Evolutionary conservation across 2,888 invertebrate genomes (phyloP), one percentile per base, ranked within the genome.

Genomic region (Oxycera nigricornis): DNA sequence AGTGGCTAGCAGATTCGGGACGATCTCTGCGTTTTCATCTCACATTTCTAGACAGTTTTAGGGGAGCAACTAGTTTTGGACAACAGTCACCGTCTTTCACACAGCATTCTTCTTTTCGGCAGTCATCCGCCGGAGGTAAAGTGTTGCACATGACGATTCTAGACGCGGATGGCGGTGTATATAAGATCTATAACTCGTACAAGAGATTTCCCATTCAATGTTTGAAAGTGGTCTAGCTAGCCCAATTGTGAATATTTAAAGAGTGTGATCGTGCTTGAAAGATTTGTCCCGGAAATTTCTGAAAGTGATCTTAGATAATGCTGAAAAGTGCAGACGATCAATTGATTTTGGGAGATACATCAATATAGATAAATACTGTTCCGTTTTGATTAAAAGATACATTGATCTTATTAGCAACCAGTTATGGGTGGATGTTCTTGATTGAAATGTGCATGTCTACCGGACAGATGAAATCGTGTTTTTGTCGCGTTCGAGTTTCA

Each of bases 201-300:
- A 30, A 24, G 52, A 55, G 73, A 46, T 26, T 30, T 73, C 52
- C 52, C 73, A 73, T 73, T 73, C 73, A 73, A 65, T 50, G 31
- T 73, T 65, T 35, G 73, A 73, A 73, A 35, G 65, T 55, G 65
- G 73, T 50, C 35, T 52, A 65, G 65, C 6, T 46, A 41, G n/a
- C n/a, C n/a, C n/a, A n/a, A n/a, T n/a, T n/a, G n/a, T n/a, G n/a
- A n/a, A n/a, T n/a, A n/a, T n/a, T n/a, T n/a, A n/a, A n/a, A n/a
- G n/a, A n/a, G n/a, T n/a, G n/a, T n/a, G n/a, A n/a, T n/a, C n/a
- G n/a, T n/a, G n/a, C n/a, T n/a, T n/a, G n/a, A n/a, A n/a, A n/a
- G n/a, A n/a, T n/a, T n/a, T n/a, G n/a, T n/a, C n/a, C n/a, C n/a
- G n/a, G n/a, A n/a, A n/a, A n/a, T n/a, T n/a, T n/a, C n/a, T n/a